Evolutionary conservation across 2,888 invertebrate genomes (phyloP).

Genomic region (Mesorhabditis belari): DNA sequence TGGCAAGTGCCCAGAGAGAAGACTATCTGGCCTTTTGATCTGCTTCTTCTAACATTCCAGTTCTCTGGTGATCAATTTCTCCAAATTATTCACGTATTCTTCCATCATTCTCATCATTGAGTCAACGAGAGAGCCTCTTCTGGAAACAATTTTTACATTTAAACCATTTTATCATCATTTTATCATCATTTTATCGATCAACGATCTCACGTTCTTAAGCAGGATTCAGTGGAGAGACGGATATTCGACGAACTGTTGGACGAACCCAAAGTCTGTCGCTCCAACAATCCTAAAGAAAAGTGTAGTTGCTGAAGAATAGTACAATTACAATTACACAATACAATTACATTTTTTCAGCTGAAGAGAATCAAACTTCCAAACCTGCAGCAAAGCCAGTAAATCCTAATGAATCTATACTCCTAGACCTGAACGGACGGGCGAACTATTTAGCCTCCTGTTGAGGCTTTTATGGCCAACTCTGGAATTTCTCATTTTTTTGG

Average conservation of each 20-base stretch:
- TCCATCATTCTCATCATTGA: constrained; percentile 40
- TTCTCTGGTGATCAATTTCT: constrained; percentile 26
- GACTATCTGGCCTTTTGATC: constrained; percentile 22
- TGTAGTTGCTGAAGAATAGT: too few relatives aligned
- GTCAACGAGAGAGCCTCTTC: constrained; percentile 31
- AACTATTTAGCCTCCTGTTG: constrained; percentile 24
- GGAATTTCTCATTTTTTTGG: neutral
- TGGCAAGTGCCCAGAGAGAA: constrained; percentile 28
- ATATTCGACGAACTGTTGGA: constrained; percentile 39
- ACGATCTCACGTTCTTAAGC: constrained; percentile 28
- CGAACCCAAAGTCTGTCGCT: constrained; percentile 24
- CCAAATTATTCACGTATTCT: constrained; percentile 32
- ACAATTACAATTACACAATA: too few relatives aligned
- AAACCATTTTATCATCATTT: too few relatives aligned
- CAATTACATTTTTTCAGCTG: too few relatives aligned
- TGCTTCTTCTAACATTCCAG: constrained; percentile 28
- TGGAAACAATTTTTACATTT: too few relatives aligned
- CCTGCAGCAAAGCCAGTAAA: constrained; percentile 28
- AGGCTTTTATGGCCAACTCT: constrained; percentile 28
- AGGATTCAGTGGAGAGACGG: constrained; percentile 33
- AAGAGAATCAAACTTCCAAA: too few relatives aligned
- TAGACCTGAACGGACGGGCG: constrained; percentile 21
- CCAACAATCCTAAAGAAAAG: constrained; percentile 38
- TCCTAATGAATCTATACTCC: constrained; percentile 24
- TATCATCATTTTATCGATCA: too few relatives aligned